Evolutionary conservation across 1,140 invertebrate species (phyloP).

Genomic region (Leptinotarsa lineolata): DNA sequence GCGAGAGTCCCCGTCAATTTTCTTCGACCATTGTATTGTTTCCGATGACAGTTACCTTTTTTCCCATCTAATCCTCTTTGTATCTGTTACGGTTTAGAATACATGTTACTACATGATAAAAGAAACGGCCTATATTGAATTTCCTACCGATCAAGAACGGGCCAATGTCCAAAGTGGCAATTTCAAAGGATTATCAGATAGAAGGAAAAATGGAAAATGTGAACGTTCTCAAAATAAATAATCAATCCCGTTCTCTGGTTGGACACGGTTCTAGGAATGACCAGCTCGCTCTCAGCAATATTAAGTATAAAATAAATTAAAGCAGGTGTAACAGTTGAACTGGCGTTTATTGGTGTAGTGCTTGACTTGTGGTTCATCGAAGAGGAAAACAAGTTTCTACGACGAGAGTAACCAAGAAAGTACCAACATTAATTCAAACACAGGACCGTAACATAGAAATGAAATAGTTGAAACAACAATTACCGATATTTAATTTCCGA

Average conservation of each 20-base stretch:
- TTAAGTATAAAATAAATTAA: slow-evolving; percentile 34
- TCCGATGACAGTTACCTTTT: too few species aligned
- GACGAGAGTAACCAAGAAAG: background rate
- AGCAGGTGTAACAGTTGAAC: slow-evolving; percentile 34
- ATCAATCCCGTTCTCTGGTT: slow-evolving; percentile 7
- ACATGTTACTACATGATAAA: too few species aligned
- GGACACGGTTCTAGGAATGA: background rate
- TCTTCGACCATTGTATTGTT: too few species aligned
- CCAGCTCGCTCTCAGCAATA: slow-evolving; percentile 19
- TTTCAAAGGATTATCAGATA: background rate
- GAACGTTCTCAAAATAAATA: background rate
- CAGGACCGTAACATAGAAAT: background rate
- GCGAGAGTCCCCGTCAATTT: too few species aligned
- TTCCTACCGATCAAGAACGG: too few species aligned
- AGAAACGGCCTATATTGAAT: too few species aligned
- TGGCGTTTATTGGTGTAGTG: slow-evolving; percentile 29
- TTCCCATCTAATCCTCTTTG: too few species aligned
- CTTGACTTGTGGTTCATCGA: slow-evolving; percentile 7
- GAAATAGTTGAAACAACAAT: too few species aligned
- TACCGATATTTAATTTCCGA: too few species aligned
- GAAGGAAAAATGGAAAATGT: background rate
- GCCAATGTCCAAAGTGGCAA: background rate
- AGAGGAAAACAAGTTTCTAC: background rate
- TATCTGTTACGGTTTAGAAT: too few species aligned
- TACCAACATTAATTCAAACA: background rate